Evolutionary conservation across 2,888 invertebrate species (phyloP), one percentile per base, ranked within the genome.

Genomic region (Metalampra italica): DNA sequence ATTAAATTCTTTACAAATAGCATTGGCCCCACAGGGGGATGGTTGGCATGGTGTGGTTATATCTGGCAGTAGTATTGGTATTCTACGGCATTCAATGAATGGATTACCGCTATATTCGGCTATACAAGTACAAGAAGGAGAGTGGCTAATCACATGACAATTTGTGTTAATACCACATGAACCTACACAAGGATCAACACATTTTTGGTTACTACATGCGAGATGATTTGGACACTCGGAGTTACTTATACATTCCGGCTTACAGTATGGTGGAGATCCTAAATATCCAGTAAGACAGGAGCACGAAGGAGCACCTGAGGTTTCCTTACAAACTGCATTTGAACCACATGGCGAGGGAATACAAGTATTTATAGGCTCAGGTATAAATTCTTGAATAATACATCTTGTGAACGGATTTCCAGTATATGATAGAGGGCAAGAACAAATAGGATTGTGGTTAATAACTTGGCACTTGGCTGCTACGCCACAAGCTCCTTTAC

Each of bases 321-420:
- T 79, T 55, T 92, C 90, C 68, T 92, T 92, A 65, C 95, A 96
- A 66, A 94, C 90, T 0, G 95, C 91, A 71, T 94, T 93, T 0
- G 94, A 92, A n/a, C 96, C 96, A 73, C 96, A 96, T 0, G 96
- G 95, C 36, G 94, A 93, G 46, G 95, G 95, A 47, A 88, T 81
- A 66, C 96, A 96, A n/a, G 94, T 94, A 65, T 95, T 92, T 30
- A 86, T 66, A 39, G 76, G 71, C 57, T 86, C 82, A 14, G 89
- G 90, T 63, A 78, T 85, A 64, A 85, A 90, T 82, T 79, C 74
- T 75, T 82, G 81, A 30, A 76, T 47, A 52, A 79, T 78, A 71
- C 96, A 96, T 72, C 93, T 91, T 29, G 92, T 81, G 67, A 96
- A 96, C 1, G 95, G 95, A 90, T 95, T 94, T 43, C 95, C 96